Conservation (phyloP, 2,888 invertebrate genomes). For the Dryomyza anilis region DNA sequence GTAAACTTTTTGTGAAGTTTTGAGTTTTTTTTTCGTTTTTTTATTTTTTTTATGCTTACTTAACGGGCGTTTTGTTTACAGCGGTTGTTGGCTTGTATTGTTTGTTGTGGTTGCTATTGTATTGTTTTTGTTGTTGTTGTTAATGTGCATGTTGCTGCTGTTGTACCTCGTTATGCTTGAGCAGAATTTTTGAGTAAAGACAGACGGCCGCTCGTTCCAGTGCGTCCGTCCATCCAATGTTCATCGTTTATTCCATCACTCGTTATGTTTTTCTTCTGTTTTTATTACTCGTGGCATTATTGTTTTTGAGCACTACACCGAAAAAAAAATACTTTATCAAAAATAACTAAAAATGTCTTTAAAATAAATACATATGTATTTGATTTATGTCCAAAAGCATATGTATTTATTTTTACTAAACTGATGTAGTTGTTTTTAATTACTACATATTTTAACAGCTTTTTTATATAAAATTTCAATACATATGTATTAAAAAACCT, state of each 20-base stretch:
- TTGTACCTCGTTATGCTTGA: not conserved
- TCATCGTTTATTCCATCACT: not conserved
- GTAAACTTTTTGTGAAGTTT: not conserved
- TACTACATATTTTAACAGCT: no score
- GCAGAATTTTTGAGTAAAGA: not conserved
- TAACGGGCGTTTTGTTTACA: constrained; percentile 8
- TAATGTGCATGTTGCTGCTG: constrained; percentile 27
- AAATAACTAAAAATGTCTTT: no score
- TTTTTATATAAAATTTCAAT: no score
- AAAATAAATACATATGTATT: no score
- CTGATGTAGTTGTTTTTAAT: not conserved
- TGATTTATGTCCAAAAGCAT: no score
- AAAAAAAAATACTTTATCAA: no score
- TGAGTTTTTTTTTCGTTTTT: not conserved
- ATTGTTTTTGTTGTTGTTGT: not conserved
- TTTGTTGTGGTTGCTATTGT: constrained; percentile 13
- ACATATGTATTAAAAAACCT: no score
- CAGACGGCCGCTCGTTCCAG: not conserved
- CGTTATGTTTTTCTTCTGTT: not conserved
- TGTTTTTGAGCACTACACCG: not conserved
- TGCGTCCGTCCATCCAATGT: constrained; percentile 1
- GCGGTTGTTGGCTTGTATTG: not conserved
- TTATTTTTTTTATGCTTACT: not conserved
- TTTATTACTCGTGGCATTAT: no score
- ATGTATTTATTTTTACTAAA: no score